A percentile compares a stretch with the other conserved stretches of the same genome.
Conservation (phyloP, 2,888 invertebrate genomes). For the Chrysolina haemoptera region DNA sequence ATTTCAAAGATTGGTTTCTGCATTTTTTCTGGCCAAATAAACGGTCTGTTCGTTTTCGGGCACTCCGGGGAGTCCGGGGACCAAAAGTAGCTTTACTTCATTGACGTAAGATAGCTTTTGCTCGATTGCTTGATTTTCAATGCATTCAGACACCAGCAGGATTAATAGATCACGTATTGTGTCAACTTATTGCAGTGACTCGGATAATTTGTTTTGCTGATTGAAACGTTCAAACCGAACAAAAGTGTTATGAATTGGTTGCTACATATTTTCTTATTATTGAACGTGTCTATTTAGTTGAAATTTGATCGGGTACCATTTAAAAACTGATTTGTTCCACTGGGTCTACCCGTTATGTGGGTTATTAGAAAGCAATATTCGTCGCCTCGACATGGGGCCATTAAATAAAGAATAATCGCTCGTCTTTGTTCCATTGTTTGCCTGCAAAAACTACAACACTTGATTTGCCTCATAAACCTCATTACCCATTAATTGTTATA, state of each 20-base stretch:
- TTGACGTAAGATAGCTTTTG: too few relatives aligned
- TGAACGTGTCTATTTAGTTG: background rate
- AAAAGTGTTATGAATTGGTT: background rate
- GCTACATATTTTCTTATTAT: background rate
- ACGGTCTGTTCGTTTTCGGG: too few relatives aligned
- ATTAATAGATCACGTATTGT: too few relatives aligned
- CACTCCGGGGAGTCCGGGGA: too few relatives aligned
- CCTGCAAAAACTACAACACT: slow-evolving; percentile 38
- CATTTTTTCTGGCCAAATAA: too few relatives aligned
- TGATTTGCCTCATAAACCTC: slow-evolving; percentile 46
- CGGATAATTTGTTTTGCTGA: too few relatives aligned
- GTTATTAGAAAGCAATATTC: slow-evolving; percentile 22
- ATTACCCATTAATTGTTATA: slow-evolving; percentile 48
- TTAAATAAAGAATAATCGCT: slow-evolving; percentile 23
- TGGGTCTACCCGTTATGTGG: background rate
- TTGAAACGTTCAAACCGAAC: background rate
- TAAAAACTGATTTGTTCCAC: background rate
- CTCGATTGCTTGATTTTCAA: too few relatives aligned
- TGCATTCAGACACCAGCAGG: too few relatives aligned
- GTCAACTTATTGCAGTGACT: too few relatives aligned
- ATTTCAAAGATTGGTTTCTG: too few relatives aligned
- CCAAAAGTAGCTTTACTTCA: too few relatives aligned
- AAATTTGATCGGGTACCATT: background rate
- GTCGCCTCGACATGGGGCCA: slow-evolving; percentile 5
- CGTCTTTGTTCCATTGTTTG: slow-evolving; percentile 34